Conservation (phyloP, 2,888 invertebrate species). For the Ectropis crepuscularia region DNA sequence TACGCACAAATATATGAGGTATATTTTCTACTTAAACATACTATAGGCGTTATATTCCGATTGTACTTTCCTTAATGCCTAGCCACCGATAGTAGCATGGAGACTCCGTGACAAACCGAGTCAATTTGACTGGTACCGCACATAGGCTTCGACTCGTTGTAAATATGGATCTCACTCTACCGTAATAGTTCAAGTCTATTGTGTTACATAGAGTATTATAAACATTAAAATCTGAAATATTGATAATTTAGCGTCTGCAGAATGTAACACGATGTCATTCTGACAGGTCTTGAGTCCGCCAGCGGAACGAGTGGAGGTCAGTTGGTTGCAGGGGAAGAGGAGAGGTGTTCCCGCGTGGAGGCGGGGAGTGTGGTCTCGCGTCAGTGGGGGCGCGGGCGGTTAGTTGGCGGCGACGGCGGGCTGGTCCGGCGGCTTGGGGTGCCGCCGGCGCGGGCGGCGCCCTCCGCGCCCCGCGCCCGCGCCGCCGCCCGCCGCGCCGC, state of each 20-base stretch:
- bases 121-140: neutral
- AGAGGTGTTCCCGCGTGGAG: conserved; percentile 5
- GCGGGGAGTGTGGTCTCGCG: neutral
- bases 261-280: conserved; percentile 3
- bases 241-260: conserved; percentile 15
- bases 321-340: too few species aligned
- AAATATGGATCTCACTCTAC: too few species aligned
- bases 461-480: conserved; percentile 74
- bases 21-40: conserved; percentile 42
- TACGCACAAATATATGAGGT: conserved; percentile 41
- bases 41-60: conserved; percentile 42
- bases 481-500: conserved; percentile 81
- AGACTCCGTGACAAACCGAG: conserved; percentile 7
- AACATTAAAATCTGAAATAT: neutral
- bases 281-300: too few species aligned
- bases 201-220: neutral
- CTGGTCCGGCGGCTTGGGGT: conserved; percentile 72
- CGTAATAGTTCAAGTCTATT: too few species aligned
- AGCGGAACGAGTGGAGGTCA: too few species aligned
- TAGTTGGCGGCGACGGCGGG: conserved; percentile 53
- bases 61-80: conserved; percentile 44
- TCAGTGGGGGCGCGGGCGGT: neutral
- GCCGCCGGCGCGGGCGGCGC: conserved; percentile 76
- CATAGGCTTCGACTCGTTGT: neutral
- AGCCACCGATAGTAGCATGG: conserved; percentile 29